Evolutionary conservation across 1,140 invertebrate genomes (phyloP), one percentile per base, ranked within the genome.

Genomic region (Cotesia typhae): DNA sequence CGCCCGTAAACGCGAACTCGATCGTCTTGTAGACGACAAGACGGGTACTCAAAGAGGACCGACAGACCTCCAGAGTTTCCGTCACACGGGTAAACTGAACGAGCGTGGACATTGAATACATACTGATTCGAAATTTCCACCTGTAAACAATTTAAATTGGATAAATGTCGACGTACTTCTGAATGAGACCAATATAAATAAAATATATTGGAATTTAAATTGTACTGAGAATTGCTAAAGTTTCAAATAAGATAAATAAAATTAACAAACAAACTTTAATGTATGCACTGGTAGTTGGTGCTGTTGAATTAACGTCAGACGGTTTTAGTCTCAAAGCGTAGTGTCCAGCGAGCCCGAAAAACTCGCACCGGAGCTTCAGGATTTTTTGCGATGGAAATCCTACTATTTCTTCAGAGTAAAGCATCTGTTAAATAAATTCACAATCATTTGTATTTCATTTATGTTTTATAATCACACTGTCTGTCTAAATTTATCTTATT

Each of bases 111-210:
- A 80, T 94, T 94, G 78, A 95, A 91, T 5, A 93, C 92, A 78
- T 93, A 95, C 80, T 94, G 90, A 66, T 94, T 91, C 28, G 92
- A 94, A 92, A 92, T 94, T 65, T 92, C 91, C 28, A 92, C 93
- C 92, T 93, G 84, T 1, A 88, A 85, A 63, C 53, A 71, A 57
- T 53, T 55, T 57, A 10, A 74, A 47, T 68, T 61, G 7, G 6
- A 68, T n/a, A 52, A 52, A 57, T 36, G 12, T 53, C 52, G 9
- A 63, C 12, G 17, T 28, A 63, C 52, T 41, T 36, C 52, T 17
- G 47, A 68, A 57, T 57, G 2, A 47, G 10, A 47, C 28, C 28
- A 47, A 47, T 47, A 47, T 47, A 47, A 9, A 9, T 47, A 9
- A 47, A 47, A 47, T 6, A 6, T 7, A 47, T 6, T 10, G 41